Evolutionary conservation across 2,888 invertebrate genomes (phyloP).

Genomic region (Gasteruption jaculator): DNA sequence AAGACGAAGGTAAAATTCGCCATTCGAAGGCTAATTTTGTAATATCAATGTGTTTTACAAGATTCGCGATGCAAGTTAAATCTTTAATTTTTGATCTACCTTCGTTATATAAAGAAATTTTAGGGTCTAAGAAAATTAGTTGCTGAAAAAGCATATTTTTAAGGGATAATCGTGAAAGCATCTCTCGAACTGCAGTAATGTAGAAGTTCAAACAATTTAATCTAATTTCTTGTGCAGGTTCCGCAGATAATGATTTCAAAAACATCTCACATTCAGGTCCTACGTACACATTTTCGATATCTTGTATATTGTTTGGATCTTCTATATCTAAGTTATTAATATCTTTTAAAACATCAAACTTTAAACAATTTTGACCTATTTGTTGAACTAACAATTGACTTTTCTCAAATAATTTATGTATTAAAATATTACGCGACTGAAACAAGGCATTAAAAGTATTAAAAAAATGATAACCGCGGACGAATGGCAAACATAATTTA

Average conservation of each 20-base stretch:
- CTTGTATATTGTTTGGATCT: background rate
- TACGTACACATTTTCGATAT: background rate
- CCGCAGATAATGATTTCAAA: background rate
- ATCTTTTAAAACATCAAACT: too few species aligned
- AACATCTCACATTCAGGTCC: background rate
- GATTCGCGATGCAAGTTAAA: background rate
- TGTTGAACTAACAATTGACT: too few species aligned
- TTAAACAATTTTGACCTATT: too few species aligned
- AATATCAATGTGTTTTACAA: background rate
- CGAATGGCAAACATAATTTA: too few species aligned
- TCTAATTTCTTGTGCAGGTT: background rate
- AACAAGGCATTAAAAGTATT: too few species aligned
- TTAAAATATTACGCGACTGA: too few species aligned
- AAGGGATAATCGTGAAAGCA: background rate
- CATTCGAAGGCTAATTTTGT: slow-evolving; percentile 1
- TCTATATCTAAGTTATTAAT: background rate
- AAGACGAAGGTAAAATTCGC: background rate
- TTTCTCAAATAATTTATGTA: too few species aligned
- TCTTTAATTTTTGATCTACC: slow-evolving; percentile 1
- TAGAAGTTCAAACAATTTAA: slow-evolving; percentile 3
- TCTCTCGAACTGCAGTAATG: background rate
- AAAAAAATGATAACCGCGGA: too few species aligned
- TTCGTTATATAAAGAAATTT: background rate
- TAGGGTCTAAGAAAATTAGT: background rate
- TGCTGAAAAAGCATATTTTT: slow-evolving; percentile 1